phyloP scores from a whole-genome alignment of 2,888 invertebrate genomes.

The Drosophila setosimentum region DNA sequence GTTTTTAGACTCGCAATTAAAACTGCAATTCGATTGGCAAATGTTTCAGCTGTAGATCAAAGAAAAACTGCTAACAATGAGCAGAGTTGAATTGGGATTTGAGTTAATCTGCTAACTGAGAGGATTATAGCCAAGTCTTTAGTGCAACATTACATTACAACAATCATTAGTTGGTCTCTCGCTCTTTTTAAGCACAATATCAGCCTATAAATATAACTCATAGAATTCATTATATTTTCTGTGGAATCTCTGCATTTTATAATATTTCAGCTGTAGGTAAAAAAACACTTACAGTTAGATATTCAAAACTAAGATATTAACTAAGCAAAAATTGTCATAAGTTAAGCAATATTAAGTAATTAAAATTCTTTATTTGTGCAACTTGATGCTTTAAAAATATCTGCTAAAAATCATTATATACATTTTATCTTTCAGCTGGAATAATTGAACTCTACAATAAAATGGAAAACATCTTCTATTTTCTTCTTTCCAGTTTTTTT shows the following conservation, averaged over 20 bases:
- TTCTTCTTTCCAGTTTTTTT: constrained; percentile 2
- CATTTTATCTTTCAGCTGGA: neutral
- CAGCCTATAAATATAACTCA: neutral
- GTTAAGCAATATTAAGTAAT: neutral
- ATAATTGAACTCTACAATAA: neutral
- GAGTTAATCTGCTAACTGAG: neutral
- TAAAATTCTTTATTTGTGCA: neutral
- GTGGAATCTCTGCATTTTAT: neutral
- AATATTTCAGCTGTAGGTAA: neutral
- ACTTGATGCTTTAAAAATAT: neutral
- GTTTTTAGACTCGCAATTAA: constrained; percentile 6
- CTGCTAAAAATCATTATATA: neutral
- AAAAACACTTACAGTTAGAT: no score
- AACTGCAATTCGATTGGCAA: constrained; percentile 13
- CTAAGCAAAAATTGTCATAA: no score
- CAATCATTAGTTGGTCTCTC: neutral
- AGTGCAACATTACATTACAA: neutral
- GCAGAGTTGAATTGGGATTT: neutral
- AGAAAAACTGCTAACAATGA: neutral
- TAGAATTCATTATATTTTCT: neutral
- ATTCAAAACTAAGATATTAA: no score
- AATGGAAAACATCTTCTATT: neutral
- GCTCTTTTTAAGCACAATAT: neutral
- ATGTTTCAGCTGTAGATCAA: neutral
- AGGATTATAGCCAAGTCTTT: neutral